Base-by-base conservation (phyloP, 2,888 invertebrate species). In the Macaria liturata region DNA sequence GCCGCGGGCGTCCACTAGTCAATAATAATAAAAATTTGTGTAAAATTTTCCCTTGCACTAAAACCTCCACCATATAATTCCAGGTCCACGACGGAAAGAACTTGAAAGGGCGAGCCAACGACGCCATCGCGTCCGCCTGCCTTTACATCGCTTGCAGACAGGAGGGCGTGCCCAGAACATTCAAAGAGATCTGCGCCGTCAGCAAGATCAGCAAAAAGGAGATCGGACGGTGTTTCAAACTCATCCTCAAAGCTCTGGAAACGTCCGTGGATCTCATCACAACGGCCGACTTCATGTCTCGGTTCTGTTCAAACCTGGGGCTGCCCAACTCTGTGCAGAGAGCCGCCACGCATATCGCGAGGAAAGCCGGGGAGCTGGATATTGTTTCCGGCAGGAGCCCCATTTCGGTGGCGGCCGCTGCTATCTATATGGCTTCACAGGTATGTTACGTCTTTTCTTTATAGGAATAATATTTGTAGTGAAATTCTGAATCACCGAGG, bases 381-480 rank as follows among this genome's bases (percentile, higher is more conserved):
- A 97, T 99, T 74, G 99, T 99, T 6, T 98, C 99, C 44, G 99
- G 99, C 4, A 94, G 99, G 75, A 99, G 99, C 57, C 99, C 99
- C 0, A 99, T 99, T 66, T 99, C 99, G 0, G 98, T 99, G 0
- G 98, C 99, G 0, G 99, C 99, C 5, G 99, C 99, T 49, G 99
- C 99, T 54, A 99, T 99, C 76, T 99, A 99, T 78, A 99, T 99
- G 99, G 99, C 99, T 3, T 98, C 98, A 9, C 99, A 98, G 90
- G 97, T 95, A 76, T 66, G 62, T 63, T 54, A 31, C n/a, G 2
- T 20, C 1, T 20, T 20, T 20, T 20, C 20, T 20, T 20, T 20
- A 20, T 20, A n/a, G n/a, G n/a, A n/a, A n/a, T n/a, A n/a, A n/a
- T n/a, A n/a, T n/a, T n/a, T n/a, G n/a, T n/a, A n/a, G n/a, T n/a